Base-by-base conservation (phyloP, 1,140 invertebrate genomes). In the Papilio xuthus region DNA sequence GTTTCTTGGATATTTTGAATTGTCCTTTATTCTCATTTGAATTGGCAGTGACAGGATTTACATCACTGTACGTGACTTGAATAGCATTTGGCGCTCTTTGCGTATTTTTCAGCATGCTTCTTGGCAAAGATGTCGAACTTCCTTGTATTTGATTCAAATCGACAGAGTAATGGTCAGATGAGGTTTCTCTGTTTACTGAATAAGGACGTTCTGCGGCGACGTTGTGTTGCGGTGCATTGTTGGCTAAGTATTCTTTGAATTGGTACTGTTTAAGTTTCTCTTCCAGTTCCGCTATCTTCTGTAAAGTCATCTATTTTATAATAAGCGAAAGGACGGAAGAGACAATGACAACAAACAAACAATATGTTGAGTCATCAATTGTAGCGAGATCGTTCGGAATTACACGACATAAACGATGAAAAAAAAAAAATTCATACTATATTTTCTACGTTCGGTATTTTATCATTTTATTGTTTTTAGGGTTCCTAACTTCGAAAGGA, bases 221-320 rank as follows among this genome's bases (percentile, higher is more conserved):
- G 79, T 90, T 88, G 37, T 84, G 89, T 71, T 90, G 88, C 7
- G 87, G 86, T 8, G 86, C 78, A 76, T 86, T 90, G 20, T 92
- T 90, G 0, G 89, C 90, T 60, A 93, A 86, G 78, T 90, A 93
- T 80, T 94, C 86, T 79, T 94, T 94, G 80, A 94, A 94, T 77
- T 93, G 89, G 79, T 80, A 90, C 70, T 93, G 91, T 76, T 93
- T 94, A 1, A 92, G 80, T 88, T 93, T 92, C 78, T 93, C 91
- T 78, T 93, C 92, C 37, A 94, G 67, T 23, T 92, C 90, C 85
- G 93, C 89, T 37, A 93, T 69, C 84, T 85, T 84, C 85, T 86
- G 78, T 80, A 81, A 81, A 32, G 72, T 32, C 70, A 78, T 76
- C 23, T 79, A 28, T 15, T 28, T 67, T 67, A 32, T 67, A 32